Conservation (phyloP, 2,113 vertebrate genomes). For the Carlito syrichta region DNA sequence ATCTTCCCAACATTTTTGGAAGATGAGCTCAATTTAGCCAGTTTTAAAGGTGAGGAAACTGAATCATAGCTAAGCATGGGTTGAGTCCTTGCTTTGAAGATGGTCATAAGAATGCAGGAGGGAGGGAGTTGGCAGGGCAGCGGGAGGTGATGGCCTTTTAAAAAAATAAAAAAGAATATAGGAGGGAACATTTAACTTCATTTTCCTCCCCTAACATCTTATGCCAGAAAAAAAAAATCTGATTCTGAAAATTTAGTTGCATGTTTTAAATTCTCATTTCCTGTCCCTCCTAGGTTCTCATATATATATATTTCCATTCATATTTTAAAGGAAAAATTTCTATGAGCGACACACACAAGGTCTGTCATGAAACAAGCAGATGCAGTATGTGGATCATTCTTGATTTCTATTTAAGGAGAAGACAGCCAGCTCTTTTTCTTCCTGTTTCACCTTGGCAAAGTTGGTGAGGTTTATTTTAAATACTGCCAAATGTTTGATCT, state of each 20-base stretch:
- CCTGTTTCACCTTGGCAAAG: constrained; percentile 2
- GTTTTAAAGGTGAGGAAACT: not conserved
- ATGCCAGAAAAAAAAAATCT: not conserved
- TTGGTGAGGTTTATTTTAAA: constrained; percentile 6
- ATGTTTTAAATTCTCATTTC: not conserved
- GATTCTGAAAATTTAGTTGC: not conserved
- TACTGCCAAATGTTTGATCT: not conserved
- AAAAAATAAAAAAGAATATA: no score
- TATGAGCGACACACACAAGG: not conserved
- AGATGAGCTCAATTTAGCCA: not conserved
- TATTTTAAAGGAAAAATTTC: not conserved
- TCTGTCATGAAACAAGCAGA: not conserved
- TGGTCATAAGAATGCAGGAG: not conserved
- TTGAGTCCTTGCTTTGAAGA: not conserved
- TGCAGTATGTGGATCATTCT: not conserved
- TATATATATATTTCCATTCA: not conserved
- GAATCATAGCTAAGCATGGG: not conserved
- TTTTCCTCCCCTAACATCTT: not conserved
- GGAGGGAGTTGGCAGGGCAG: no score
- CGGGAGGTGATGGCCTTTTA: no score
- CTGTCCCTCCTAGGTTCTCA: not conserved
- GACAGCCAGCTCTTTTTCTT: not conserved
- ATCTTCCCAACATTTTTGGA: not conserved
- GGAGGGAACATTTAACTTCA: not conserved
- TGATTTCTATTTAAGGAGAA: not conserved